Evolutionary conservation across 2,888 invertebrate species (phyloP), one percentile per base, ranked within the genome.

Genomic region (Platycheirus albimanus): DNA sequence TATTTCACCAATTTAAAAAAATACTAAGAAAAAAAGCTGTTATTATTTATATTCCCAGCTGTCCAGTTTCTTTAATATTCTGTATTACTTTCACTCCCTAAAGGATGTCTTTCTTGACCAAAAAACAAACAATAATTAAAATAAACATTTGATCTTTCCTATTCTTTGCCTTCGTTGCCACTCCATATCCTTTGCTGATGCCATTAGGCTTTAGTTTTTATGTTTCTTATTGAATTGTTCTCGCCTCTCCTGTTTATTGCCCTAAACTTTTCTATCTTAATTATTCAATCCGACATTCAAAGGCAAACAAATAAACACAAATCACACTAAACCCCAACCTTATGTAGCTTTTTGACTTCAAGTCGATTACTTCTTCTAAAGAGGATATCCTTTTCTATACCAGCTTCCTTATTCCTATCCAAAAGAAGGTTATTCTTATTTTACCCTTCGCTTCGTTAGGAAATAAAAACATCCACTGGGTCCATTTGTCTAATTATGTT

Each of bases 401-500:
- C 1, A 19, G 30, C 1, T 38, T 15, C 6, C 7, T n/a, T n/a
- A n/a, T 4, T 6, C 10, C 24, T n/a, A 38, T 3, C n/a, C 7
- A 7, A 49, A 33, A 30, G 38, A 19, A 33, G 17, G 19, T 30
- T 52, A 11, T 20, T 36, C 20, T 20, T 19, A 47, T 70, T 77
- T 71, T 71, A 71, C 52, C 71, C 78, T 54, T 71, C 54, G 24
- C 8, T n/a, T n/a, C n/a, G n/a, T n/a, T 33, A 43, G 45, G 41
- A 36, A 78, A 52, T 71, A 43, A 78, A 52, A 52, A 66, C 45
- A 58, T 56, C 24, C 66, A 52, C 58, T 56, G 30, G n/a, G n/a
- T n/a, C n/a, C n/a, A n/a, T n/a, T n/a, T n/a, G 36, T 54, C 61
- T 81, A 76, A 76, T 81, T 81, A 81, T 71, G 76, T 58, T 76